These are phyloP conservation scores for Rhabdornis inornatus DNA, from an alignment of 2,113 vertebrate genomes.

Conservation along the genomic window DNA sequence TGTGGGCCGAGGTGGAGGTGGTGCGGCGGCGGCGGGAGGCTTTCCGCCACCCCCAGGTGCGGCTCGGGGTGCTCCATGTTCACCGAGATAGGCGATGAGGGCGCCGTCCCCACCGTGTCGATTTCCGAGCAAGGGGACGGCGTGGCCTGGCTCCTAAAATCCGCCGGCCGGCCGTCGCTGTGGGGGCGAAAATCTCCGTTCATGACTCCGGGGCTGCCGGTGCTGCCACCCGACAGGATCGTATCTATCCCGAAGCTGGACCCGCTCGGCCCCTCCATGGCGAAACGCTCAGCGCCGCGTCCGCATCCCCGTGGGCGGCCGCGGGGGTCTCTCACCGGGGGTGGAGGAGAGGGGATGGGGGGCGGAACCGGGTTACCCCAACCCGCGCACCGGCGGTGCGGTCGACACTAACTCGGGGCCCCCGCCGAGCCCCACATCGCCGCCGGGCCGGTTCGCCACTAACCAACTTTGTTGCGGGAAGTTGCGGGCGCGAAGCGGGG, in stretches of 20 bases:
- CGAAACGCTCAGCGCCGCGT: conserved; percentile 73
- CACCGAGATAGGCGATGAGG: conserved; percentile 94
- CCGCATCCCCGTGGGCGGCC: conserved; percentile 79
- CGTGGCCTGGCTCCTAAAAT: conserved; percentile 89
- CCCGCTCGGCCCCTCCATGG: conserved; percentile 93
- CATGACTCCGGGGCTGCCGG: conserved; percentile 86
- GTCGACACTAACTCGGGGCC: neutral
- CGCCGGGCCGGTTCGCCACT: neutral
- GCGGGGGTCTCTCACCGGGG: neutral
- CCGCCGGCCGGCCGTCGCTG: conserved; percentile 85
- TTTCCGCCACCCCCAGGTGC: conserved; percentile 81
- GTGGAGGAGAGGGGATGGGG: neutral
- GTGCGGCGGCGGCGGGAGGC: conserved; percentile 80
- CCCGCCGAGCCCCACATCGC: neutral
- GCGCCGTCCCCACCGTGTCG: conserved; percentile 91
- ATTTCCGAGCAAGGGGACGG: conserved; percentile 94
- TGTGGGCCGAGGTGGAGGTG: conserved; percentile 79
- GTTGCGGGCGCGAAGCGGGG: conserved; percentile 82
- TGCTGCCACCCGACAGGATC: conserved; percentile 87
- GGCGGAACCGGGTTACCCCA: neutral
- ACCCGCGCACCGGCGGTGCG: neutral
- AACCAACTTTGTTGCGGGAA: conserved; percentile 87
- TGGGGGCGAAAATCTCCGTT: conserved; percentile 90
- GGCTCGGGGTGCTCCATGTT: conserved; percentile 87
- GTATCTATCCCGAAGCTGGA: conserved; percentile 99